phyloP scores from a whole-genome alignment of 2,797 vertebrate species.

The Schizopygopsis malacanthus region DNA sequence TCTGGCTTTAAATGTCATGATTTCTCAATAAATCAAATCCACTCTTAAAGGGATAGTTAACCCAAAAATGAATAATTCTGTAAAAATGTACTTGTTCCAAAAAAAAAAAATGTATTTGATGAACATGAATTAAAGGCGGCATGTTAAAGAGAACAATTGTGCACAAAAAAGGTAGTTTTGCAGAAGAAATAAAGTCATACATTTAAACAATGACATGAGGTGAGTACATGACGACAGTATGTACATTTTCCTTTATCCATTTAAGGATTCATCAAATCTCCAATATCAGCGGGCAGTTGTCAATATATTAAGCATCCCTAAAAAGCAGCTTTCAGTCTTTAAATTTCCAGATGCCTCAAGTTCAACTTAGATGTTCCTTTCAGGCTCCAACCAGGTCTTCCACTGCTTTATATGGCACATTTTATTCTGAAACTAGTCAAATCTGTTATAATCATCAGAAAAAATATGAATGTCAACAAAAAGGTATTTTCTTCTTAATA shows the following conservation, averaged over 20 bases:
- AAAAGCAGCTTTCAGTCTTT: background rate
- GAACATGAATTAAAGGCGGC: background rate
- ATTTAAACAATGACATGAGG: background rate
- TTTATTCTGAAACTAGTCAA: background rate
- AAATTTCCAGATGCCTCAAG: background rate
- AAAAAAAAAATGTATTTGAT: background rate
- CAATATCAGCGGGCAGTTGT: background rate
- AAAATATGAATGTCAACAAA: background rate
- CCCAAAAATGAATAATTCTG: background rate
- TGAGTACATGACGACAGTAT: background rate
- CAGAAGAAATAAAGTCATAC: background rate
- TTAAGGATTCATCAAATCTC: background rate
- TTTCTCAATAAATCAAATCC: background rate
- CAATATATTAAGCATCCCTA: background rate
- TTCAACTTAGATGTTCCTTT: conserved; percentile 26
- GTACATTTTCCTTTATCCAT: background rate
- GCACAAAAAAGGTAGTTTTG: background rate
- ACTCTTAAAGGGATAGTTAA: background rate
- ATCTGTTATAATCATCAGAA: background rate
- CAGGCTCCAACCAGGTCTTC: conserved; percentile 11
- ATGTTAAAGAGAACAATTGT: background rate
- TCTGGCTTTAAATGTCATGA: background rate
- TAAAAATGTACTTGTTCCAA: background rate
- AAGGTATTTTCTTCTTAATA: conserved; percentile 16
- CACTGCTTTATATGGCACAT: conserved; percentile 12